These are phyloP conservation scores for Agrochola litura DNA, from an alignment of 2,888 invertebrate species.

Conservation along the genomic window DNA sequence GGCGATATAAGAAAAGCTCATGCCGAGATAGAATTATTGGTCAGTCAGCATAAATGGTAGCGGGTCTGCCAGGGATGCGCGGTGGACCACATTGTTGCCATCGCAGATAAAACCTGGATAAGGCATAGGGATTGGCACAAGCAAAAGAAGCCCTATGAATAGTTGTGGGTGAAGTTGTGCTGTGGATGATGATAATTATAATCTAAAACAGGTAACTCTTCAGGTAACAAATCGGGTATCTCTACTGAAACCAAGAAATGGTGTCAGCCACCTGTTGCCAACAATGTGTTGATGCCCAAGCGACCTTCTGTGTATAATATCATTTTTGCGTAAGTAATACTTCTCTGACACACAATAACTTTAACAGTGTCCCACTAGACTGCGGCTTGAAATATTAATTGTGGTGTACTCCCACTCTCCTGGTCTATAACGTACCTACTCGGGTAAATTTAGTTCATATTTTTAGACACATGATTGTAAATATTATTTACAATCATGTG, in stretches of 20 bases:
- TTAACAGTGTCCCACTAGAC: background rate
- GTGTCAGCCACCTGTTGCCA: background rate
- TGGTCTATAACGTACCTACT: background rate
- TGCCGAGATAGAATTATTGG: background rate
- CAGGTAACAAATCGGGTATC: background rate
- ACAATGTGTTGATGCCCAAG: background rate
- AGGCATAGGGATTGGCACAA: background rate
- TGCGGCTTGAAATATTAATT: constrained; percentile 5
- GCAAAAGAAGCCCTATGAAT: background rate
- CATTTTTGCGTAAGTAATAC: constrained; percentile 3
- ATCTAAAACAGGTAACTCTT: background rate
- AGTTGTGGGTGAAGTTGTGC: too few relatives aligned
- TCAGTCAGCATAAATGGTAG: background rate
- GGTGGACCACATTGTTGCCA: background rate
- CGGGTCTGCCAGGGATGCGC: background rate
- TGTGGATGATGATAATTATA: too few relatives aligned
- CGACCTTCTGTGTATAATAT: background rate
- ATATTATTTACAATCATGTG: background rate
- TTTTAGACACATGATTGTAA: background rate
- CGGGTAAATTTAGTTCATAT: background rate
- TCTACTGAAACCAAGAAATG: background rate
- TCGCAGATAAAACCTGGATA: background rate
- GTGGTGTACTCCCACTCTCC: constrained; percentile 14
- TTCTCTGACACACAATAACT: constrained; percentile 17
- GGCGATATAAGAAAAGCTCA: background rate